Base-by-base conservation (phyloP, 2,113 vertebrate species). In the Lasiurus borealis region DNA sequence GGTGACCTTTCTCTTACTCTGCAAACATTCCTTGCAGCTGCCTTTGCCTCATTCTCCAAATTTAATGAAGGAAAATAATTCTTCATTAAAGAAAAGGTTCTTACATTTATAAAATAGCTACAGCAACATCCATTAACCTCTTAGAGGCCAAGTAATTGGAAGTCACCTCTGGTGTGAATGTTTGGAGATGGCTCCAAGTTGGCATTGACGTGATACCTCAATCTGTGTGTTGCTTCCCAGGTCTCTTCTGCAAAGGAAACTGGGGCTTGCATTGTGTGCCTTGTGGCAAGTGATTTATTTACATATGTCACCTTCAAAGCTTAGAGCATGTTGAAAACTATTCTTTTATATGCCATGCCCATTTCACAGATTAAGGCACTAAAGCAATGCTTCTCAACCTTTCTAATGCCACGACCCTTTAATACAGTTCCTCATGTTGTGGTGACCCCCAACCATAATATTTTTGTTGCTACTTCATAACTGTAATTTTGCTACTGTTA, bases 41-140 rank as follows among this genome's bases (percentile, higher is more conserved):
- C 34, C 48, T 83, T 89, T 93, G 66, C 40, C 52, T 90, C 52
- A 62, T 84, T 77, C n/a, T 82, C 84, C 40, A 64, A 64, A 77
- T 46, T 59, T 68, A 64, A 77, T 90, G 40, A 59, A 85, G 85
- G 87, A 36, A 64, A 88, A 48, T 11, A 86, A 31, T 29, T 52
- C 50, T 52, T 52, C 50, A 52, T 52, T 52, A 52, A 52, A 52
- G 50, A 52, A 52, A 52, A 84, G 25, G 16, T 57, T 44, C 52
- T 77, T 50, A 31, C 4, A 25, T 62, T 94, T 82, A 88, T n/a
- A 13, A 77, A 86, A 91, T 44, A 46, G 18, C 62, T n/a, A 31
- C 92, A 3, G 44, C 62, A 71, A 69, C 36, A n/a, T 64, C 71
- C 11, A 1, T 57, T 64, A 72, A 27, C 46, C 14, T 66, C 44